These are phyloP conservation scores for Aricia artaxerxes DNA, from an alignment of 2,888 invertebrate genomes.

Conservation along the genomic window DNA sequence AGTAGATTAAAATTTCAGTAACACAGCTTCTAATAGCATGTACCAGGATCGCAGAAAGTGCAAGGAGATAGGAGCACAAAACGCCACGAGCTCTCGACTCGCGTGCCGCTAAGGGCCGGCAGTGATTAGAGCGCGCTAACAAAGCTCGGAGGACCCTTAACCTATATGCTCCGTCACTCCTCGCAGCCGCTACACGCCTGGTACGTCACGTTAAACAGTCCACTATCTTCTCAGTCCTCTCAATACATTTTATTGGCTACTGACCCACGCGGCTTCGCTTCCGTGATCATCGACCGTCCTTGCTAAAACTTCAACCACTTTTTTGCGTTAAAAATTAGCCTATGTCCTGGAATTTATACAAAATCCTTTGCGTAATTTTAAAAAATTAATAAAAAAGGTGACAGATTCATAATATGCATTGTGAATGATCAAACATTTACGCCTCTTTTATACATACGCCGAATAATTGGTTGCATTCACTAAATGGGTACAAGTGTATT, in stretches of 20 bases:
- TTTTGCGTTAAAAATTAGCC: too few species aligned
- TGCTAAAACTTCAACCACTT: too few species aligned
- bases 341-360: too few species aligned
- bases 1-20: background rate
- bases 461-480: too few species aligned
- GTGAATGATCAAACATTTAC: too few species aligned
- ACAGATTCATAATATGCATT: too few species aligned
- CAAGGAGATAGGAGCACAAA: slow-evolving; percentile 67
- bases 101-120: slow-evolving; percentile 70
- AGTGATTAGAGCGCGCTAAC: slow-evolving; percentile 80
- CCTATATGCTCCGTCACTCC: slow-evolving; percentile 78
- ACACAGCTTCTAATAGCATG: slow-evolving; percentile 42
- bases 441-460: too few species aligned
- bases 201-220: slow-evolving; percentile 55
- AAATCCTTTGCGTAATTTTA: too few species aligned
- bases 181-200: slow-evolving; percentile 61
- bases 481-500: too few species aligned
- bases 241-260: slow-evolving; percentile 4
- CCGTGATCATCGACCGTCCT: too few species aligned
- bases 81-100: slow-evolving; percentile 70
- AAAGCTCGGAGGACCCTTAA: slow-evolving; percentile 76
- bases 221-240: slow-evolving; percentile 26
- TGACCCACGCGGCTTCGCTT: too few species aligned
- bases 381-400: too few species aligned
- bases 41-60: slow-evolving; percentile 54